phyloP scores from a whole-genome alignment of 2,888 invertebrate species.

The Drosophila diplacantha region DNA sequence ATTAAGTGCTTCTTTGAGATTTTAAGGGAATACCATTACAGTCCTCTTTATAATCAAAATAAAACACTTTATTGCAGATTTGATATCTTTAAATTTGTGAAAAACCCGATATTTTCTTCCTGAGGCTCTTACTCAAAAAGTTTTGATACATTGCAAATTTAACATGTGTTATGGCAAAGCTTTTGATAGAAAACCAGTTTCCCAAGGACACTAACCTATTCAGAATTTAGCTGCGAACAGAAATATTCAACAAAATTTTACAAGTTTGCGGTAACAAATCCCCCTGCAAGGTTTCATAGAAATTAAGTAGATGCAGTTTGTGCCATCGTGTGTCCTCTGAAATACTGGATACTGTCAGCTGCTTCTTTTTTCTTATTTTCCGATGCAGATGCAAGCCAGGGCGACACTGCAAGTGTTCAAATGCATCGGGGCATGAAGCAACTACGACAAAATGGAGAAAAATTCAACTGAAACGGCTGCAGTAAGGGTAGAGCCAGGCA shows the following conservation, averaged over 20 bases:
- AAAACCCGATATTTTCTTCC: neutral
- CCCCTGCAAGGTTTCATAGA: constrained; percentile 22
- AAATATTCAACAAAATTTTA: constrained; percentile 3
- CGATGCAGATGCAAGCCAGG: constrained; percentile 45
- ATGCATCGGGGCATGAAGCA: constrained; percentile 65
- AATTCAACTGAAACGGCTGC: constrained; percentile 27
- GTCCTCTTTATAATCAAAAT: neutral
- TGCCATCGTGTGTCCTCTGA: neutral
- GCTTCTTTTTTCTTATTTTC: constrained; percentile 18
- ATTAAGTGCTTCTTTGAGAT: constrained; percentile 27
- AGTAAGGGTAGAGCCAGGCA: constrained; percentile 4
- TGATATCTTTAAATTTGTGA: no score
- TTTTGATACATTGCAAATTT: neutral
- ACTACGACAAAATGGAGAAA: constrained; percentile 50
- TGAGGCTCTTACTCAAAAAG: neutral
- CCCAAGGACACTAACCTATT: neutral
- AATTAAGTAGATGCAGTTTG: constrained; percentile 39
- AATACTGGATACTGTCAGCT: constrained; percentile 25
- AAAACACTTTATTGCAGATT: neutral
- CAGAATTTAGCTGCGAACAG: no score
- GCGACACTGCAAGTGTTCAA: constrained; percentile 58
- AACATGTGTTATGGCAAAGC: neutral
- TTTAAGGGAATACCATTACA: neutral
- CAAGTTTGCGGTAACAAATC: constrained; percentile 6
- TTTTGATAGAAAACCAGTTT: neutral